Evolutionary conservation across 2,888 invertebrate genomes (phyloP), one percentile per base, ranked within the genome.

Genomic region (Cephus runcator): DNA sequence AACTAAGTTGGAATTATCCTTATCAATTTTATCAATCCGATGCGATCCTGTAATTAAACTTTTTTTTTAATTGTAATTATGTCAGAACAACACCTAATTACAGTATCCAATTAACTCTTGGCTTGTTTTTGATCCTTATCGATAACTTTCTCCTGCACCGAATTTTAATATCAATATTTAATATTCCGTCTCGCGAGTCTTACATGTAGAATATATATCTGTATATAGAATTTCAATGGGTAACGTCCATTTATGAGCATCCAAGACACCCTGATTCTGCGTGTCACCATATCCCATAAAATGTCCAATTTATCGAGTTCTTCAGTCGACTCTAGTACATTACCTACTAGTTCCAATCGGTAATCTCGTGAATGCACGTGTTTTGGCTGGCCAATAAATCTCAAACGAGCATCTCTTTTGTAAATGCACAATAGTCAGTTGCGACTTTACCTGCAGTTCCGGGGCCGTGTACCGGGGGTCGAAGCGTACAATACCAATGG

Each of bases 401-500:
- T 85, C 77, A 75, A 34, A 83, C 79, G 82, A 79, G 78, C 40
- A 56, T 83, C 77, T 73, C 73, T 78, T 79, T 73, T 80, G 80
- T 79, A 76, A 68, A 36, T 69, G 34, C 40, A 68, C 33, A 69
- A 34, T 34, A 74, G 81, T 80, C 84, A 85, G 71, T 33, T 33
- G 30, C 71, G 71, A 71, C 40, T 56, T 56, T 56, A 56, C 40
- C 40, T 56, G 40, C 40, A 56, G 40, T 56, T 56, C 40, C 15
- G 23, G 23, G 40, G 40, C 40, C 6, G 9, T 71, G 34, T 71
- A 30, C 71, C 71, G 71, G 71, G 69, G 71, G 76, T 76, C 80
- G 80, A 73, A 83, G 83, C 82, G 79, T 78, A 83, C 81, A 83
- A 85, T 85, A 85, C 84, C 85, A 85, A 86, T 86, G 73, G 85